Conservation (phyloP, 1,140 invertebrate species). For the Aculops lycopersici region DNA sequence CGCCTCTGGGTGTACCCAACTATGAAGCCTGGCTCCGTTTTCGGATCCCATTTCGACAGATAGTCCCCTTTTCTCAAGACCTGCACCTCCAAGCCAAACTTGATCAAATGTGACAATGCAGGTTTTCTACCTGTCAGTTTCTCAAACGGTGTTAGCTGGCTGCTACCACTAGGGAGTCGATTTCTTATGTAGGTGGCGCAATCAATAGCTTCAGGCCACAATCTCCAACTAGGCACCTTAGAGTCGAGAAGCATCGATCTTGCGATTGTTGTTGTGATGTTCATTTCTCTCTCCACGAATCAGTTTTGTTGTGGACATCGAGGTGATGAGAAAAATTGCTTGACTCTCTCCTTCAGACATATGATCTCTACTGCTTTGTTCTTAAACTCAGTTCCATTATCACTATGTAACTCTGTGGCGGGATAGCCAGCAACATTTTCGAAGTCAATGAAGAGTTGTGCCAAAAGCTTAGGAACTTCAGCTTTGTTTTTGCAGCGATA, state of each 20-base stretch:
- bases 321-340: constrained; percentile 5
- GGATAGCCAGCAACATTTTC: background rate
- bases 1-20: constrained; percentile 3
- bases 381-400: constrained; percentile 7
- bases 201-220: constrained; percentile 1
- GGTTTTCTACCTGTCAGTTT: constrained; percentile 13
- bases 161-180: background rate
- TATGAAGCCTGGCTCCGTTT: constrained; percentile 9
- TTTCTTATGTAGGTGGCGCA: constrained; percentile 1
- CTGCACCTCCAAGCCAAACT: constrained; percentile 15
- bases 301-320: constrained; percentile 7
- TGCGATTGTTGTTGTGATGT: constrained; percentile 1
- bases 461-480: background rate
- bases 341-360: constrained; percentile 1
- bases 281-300: background rate
- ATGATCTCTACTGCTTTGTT: constrained; percentile 1
- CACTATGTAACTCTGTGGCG: background rate
- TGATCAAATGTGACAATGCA: constrained; percentile 11
- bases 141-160: constrained; percentile 12
- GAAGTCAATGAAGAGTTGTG: background rate
- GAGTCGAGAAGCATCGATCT: background rate
- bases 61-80: constrained; percentile 10
- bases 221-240: background rate
- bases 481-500: no score
- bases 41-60: no score